Base-by-base conservation (phyloP, 2,113 vertebrate genomes). In the Lepisosteus osseus region DNA sequence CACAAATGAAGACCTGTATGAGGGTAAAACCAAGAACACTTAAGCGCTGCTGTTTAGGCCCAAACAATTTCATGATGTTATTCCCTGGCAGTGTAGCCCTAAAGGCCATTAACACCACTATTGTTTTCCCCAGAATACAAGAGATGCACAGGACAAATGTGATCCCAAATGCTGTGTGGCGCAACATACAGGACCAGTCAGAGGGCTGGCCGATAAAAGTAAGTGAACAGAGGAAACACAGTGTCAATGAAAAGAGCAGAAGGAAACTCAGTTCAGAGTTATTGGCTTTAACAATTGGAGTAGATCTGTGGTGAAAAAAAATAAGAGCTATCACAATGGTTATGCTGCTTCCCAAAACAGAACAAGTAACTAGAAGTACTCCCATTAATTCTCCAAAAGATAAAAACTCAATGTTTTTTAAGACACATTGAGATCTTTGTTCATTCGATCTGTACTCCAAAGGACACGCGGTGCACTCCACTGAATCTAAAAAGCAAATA, bases 101-200 rank as follows among this genome's bases (percentile, higher is more conserved):
- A 45, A 89, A 90, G 68, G 77, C 79, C 76, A 84, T 76, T 71
- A 85, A 62, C 40, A 79, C 77, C n/a, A 74, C 0, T 9, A 78
- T 61, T 5, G 81, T 84, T 80, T 86, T 88, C 68, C 85, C 84
- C 42, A 86, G 69, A 44, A 79, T 77, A 67, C 82, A 77, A 45
- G 84, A 87, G 62, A 86, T 43, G 0, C 76, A 86, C 69, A 83
- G 72, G 56, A 74, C 78, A 69, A 88, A 87, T 54, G 79, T 82
- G 76, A 89, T 77, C 14, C 84, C 76, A 15, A 85, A 86, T 1
- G 73, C 70, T 6, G 67, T 83, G 80, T 86, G 86, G 15, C 0
- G 0, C 72, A 82, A 54, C 47, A 83, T 77, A 73, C 79, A 83
- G 62, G 76, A 83, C 68, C 79, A 40, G 0, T 74, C 41, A 3